Evolutionary conservation across 2,113 vertebrate species (phyloP).

Genomic region (Dicaeum eximium): DNA sequence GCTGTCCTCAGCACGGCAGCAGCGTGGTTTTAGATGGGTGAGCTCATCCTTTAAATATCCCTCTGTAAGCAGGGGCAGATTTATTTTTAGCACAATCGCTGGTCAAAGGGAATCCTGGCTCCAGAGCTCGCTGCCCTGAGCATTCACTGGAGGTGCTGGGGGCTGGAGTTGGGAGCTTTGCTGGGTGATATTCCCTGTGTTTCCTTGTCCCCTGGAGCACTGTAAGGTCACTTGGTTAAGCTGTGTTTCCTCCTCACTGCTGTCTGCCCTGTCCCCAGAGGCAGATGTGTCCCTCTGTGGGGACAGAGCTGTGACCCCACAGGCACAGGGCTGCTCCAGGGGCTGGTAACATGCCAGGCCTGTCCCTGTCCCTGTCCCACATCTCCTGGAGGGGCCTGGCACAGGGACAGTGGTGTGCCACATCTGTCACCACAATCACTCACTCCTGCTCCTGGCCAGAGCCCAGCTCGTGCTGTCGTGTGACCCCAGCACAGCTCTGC

Average conservation of each 20-base stretch:
- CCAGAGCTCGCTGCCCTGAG: background rate
- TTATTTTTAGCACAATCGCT: slow-evolving; percentile 26
- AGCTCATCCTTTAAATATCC: slow-evolving; percentile 51
- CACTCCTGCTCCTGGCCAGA: background rate
- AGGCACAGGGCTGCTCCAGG: background rate
- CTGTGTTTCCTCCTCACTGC: background rate
- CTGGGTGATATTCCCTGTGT: background rate
- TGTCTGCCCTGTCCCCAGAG: background rate
- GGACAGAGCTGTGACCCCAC: background rate
- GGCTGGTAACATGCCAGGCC: background rate
- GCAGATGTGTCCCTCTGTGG: background rate
- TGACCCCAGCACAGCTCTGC: background rate
- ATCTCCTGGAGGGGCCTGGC: background rate
- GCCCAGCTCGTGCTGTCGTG: background rate
- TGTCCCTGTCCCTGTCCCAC: background rate
- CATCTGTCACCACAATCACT: background rate
- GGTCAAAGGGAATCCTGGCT: background rate
- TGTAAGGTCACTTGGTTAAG: background rate
- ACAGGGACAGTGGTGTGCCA: background rate
- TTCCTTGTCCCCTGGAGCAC: background rate
- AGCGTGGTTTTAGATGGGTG: background rate
- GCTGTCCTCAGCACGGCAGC: background rate
- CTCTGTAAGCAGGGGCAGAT: slow-evolving; percentile 33
- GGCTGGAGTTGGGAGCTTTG: background rate
- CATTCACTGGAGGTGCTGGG: background rate